Base-by-base conservation (phyloP, 2,888 invertebrate species). In the Encarsia formosa region DNA sequence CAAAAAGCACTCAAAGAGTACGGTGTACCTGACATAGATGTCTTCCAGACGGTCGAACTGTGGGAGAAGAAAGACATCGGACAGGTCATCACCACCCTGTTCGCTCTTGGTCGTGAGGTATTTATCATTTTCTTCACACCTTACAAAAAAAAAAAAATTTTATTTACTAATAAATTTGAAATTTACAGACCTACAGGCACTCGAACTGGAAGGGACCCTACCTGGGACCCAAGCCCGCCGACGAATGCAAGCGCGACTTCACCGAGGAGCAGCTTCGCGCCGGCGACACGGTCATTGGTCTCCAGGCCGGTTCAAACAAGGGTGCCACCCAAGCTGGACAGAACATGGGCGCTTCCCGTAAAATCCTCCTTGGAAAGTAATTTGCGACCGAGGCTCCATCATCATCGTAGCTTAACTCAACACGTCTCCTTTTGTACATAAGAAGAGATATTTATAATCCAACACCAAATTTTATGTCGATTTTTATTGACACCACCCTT, bases 31-130 rank as follows among this genome's bases (percentile, higher is more conserved):
- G 92, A 92, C 71, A 83, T 88, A 58, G 97, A 97, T 75, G 87
- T 91, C 49, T 97, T 97, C 86, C 94, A 96, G 78, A 97, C 97
- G 5, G 93, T 95, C 43, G 98, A 98, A 74, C 81, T 98, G 44
- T 97, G 87, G 82, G 97, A 98, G 75, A 88, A 90, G 81, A 92
- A 91, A 76, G 91, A 93, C 76, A 88, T 92, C 67, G 84, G 86
- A 19, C 84, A 84, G 75, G 90, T 93, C 46, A 86, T 88, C 71
- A 88, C 87, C 76, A 89, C 90, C 62, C 80, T 93, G 57, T 91
- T 86, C 74, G 87, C 91, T 52, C 80, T 93, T 64, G 92, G 91
- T 65, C 86, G 92, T 73, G 84, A 86, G 78, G 88, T 89, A 24
- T 22, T 11, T 38, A n/a, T 5, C 16, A 37, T 16, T 37, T 37